Evolutionary conservation across 2,113 vertebrate species (phyloP), one percentile per base, ranked within the genome.

Genomic region (Chloroceryle aenea): DNA sequence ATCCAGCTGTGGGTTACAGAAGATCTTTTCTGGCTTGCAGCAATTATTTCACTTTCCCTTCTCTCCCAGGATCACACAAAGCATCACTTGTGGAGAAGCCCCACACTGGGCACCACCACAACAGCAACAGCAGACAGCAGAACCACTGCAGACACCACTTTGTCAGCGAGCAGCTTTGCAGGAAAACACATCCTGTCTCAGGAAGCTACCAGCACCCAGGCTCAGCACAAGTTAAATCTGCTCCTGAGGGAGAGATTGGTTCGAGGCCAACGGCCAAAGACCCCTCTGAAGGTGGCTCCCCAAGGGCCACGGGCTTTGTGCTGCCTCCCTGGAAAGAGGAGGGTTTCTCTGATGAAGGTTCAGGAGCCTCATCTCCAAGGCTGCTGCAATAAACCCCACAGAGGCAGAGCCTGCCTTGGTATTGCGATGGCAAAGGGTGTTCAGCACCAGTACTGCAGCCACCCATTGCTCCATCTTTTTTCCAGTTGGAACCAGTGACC

Each of bases 151-250:
- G 8, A 8, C 34, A 48, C 36, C 19, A 3, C 38, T 36, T 64
- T 1, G 4, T 36, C 9, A 38, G 50, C 42, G 30, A 0, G 25
- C 3, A 66, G 32, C 53, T n/a, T 3, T 67, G 29, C 64, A 75
- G 42, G 38, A 59, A 48, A 75, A 71, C 4, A 7, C 26, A 6
- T 29, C 27, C 22, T 20, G 26, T 48, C 7, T 66, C 27, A 21
- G 40, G 23, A 62, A 61, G 19, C 1, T 1, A 11, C 6, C 10
- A 1, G 3, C 9, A 43, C 32, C 45, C 36, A 8, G 74, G 42
- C 29, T 38, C 69, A 77, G 23, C 5, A 0, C 0, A 22, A 61
- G 21, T 56, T 25, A 69, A 59, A 76, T 4, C 14, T 32, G 15
- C 26, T 27, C 32, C 77, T 69, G 69, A 78, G 32, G 40, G 32